Evolutionary conservation across 2,888 invertebrate genomes (phyloP), one percentile per base, ranked within the genome.

Genomic region (Agrotis clavis): DNA sequence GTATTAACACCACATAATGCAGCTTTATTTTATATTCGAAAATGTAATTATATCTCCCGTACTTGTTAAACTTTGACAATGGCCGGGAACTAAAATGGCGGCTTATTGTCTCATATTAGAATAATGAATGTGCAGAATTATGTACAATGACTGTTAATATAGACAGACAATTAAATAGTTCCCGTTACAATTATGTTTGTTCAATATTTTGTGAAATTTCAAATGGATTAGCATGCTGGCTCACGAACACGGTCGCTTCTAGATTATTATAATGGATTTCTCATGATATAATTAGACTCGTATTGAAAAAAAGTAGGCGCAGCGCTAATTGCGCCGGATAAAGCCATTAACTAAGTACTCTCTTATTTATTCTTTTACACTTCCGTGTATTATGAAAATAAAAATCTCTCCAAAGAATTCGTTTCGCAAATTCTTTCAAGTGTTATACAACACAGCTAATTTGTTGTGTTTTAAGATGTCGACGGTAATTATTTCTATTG

Each of bases 61-160:
- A 92, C 89, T 89, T 87, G 89, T 93, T 92, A 92, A 91, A 90
- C 89, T 92, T 91, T 92, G 92, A 95, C 95, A 94, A 95, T 95
- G 91, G 94, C 89, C 92, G 94, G 93, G 94, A 95, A 95, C 92
- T 86, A 89, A 91, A 90, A 92, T 88, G 83, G 90, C 89, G 89
- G 87, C 86, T 91, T 93, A 94, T 95, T 95, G 94, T 94, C 91
- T 95, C 91, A 76, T 90, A 92, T 93, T 93, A 91, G 85, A 89
- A 89, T 92, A 91, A 92, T 92, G 89, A 92, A 91, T 91, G 90
- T 85, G 87, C 86, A 85, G 90, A 90, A 90, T 92, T 91, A 92
- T 91, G 90, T 88, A 87, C 83, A 89, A 86, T 90, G 89, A 90
- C 88, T 90, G 85, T 88, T 89, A 90, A 92, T 90, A 90, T 89